Base-by-base conservation (phyloP, 2,888 invertebrate species). In the Rhimphoctona megacephalus region DNA sequence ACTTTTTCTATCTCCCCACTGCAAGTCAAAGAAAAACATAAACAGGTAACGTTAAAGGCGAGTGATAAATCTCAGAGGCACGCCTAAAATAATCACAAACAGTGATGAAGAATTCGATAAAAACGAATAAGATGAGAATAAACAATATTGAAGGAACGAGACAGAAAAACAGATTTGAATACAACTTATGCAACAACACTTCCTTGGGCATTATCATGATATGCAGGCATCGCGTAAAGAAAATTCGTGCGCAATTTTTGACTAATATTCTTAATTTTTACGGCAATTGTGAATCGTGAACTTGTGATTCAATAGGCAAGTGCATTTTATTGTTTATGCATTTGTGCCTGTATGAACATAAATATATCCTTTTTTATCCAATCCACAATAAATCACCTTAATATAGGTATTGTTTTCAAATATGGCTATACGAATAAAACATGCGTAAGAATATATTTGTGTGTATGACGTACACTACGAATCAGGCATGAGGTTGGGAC, bases 401-500 rank as follows among this genome's bases (percentile, higher is more conserved):
- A 36, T 33, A 39, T 33, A 73, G 72, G 81, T 4, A 57, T 57
- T 52, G 66, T 54, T 36, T 83, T 39, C n/a, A 61, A 46, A 73
- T 46, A 39, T 79, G 33, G 9, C 14, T 30, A 17, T 19, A 67
- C 17, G 25, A 33, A n/a, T 22, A 39, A 4, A 33, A 72, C 17
- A 36, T 19, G 46, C 88, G 61, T 70, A 72, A 46, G 88, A 89
- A 83, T 85, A 87, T 87, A 89, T 92, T 91, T 17, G 46, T 54
- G 54, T 69, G 46, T 61, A 61, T 39, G 54, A 43, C 39, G 46
- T 49, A 72, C 61, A 49, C 90, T 0, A 61, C 30, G 90, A 90
- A 86, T n/a, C 89, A 66, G 73, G 89, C 89, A 91, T 89, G 91
- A 83, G 70, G 81, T 86, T 92, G 92, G 92, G 91, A 92, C 91